Percentiles rank a stretch among this genome's conserved stretches.
These are phyloP conservation scores for Galago senegalensis DNA, from an alignment of 2,797 vertebrate genomes.

Conservation along the genomic window DNA sequence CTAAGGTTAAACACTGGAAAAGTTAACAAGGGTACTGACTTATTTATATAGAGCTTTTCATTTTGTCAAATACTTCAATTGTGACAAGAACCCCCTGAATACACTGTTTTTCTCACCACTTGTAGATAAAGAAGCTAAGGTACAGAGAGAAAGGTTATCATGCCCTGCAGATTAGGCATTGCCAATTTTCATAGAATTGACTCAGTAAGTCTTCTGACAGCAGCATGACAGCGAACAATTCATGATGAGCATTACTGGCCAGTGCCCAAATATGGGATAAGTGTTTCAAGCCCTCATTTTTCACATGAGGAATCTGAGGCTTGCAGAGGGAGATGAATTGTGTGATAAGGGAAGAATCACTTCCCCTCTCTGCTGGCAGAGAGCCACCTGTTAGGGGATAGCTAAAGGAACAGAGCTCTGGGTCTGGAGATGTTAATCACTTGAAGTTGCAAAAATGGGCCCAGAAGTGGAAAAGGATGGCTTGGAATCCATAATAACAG, in stretches of 20 bases:
- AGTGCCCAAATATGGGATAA: neutral
- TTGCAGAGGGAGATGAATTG: neutral
- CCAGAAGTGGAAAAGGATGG: neutral
- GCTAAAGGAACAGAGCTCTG: neutral
- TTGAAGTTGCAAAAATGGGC: slow-evolving; percentile 47
- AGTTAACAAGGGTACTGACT: slow-evolving; percentile 12
- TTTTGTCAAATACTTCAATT: slow-evolving; percentile 34
- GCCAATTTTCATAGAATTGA: slow-evolving; percentile 12
- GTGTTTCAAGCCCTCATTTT: slow-evolving; percentile 20
- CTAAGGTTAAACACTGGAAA: slow-evolving; percentile 51
- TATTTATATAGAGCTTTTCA: slow-evolving; percentile 10
- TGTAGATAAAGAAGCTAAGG: slow-evolving; percentile 35
- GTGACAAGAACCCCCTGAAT: neutral
- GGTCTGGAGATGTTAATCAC: slow-evolving; percentile 19
- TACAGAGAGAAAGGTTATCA: neutral
- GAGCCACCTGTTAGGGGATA: neutral
- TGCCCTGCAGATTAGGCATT: neutral
- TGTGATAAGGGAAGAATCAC: neutral
- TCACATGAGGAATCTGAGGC: neutral
- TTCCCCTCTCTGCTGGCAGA: slow-evolving; percentile 14
- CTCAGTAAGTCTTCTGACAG: neutral
- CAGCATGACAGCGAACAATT: neutral
- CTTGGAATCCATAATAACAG: slow-evolving; percentile 11
- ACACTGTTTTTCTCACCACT: neutral
- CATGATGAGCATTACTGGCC: neutral